Evolutionary conservation across 2,113 vertebrate genomes (phyloP), one percentile per base, ranked within the genome.

Genomic region (Leptobrachium leishanense): DNA sequence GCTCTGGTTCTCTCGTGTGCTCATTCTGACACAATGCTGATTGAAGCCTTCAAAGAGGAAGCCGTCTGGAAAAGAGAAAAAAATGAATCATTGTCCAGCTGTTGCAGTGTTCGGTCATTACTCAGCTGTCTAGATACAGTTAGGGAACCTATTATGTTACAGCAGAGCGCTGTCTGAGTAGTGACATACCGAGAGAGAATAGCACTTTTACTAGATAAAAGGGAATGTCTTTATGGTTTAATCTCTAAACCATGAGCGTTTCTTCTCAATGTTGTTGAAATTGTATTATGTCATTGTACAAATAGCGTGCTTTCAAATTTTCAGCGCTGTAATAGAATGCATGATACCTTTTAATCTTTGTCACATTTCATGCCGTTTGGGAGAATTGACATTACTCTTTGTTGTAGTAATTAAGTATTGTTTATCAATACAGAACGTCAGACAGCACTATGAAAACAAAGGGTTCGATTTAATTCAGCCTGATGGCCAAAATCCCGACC

Each of bases 111-210:
- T 88, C 82, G 84, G 67, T 84, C 85, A 86, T 91, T 91, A 90
- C 86, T 91, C 90, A 91, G 88, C 88, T 88, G 88, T 90, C 89
- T 89, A 87, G 83, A 90, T 87, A 54, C 82, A 90, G 86, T 86
- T 90, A 88, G 89, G 90, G 82, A 87, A 79, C 72, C 57, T 86
- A 88, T 85, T 86, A 79, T 83, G 84, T 92, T 90, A 87, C 88
- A 82, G 74, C 80, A 54, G 75, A 70, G 79, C 13, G 85, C 80
- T 87, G 84, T 87, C 84, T 88, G 50, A 10, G 6, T 40, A 84
- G 82, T 77, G 77, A 77, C 82, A 82, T 59, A 69, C 81, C 84
- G 85, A 84, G 85, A 84, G 84, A 83, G 79, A 85, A 89, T 88
- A 82, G 79, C 50, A 1, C 82, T 72, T 75, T 64, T 81, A 84